Evolutionary conservation across 2,797 vertebrate species (phyloP), one percentile per base, ranked within the genome.

Genomic region (Capromys pilorides): DNA sequence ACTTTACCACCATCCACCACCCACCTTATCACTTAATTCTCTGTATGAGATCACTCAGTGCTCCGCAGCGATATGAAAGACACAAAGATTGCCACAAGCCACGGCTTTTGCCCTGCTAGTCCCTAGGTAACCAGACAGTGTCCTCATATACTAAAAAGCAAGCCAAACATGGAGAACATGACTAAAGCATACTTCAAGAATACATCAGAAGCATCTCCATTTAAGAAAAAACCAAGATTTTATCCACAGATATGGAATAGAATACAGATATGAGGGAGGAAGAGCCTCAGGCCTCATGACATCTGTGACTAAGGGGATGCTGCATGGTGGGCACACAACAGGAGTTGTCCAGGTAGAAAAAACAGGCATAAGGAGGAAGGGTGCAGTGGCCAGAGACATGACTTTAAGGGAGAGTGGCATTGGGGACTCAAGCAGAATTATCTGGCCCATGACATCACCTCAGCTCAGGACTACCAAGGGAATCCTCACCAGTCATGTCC

Each of bases 61-160:
- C 28, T 49, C 57, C 49, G 57, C 39, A 77, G n/a, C 19, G 26
- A 61, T 49, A 54, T 13, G 14, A 57, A 19, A 69, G 51, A 77
- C 33, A 21, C 18, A 14, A 6, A 24, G 8, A 61, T 3, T 78
- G 21, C 39, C 26, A 28, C 41, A 79, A 84, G 80, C 7, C 31
- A 26, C 13, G 75, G 7, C 41, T 31, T 84, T 21, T 31, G 61
- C 49, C 4, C 73, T 22, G n/a, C 31, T 49, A 86, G 6, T 6
- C 36, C 3, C 14, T 71, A 8, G n/a, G 22, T 33, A 86, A 45
- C 54, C 14, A 79, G 3, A 33, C 41, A 57, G 62, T 24, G 33
- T 51, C 71, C 71, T 92, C 84, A 41, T 21, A 95, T 9, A 82
- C 39, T 85, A 39, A 87, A 95, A 95, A 87, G 28, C 21, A 93